These are phyloP conservation scores for Plectus sambesii DNA, from an alignment of 1,140 invertebrate genomes.

Conservation along the genomic window DNA sequence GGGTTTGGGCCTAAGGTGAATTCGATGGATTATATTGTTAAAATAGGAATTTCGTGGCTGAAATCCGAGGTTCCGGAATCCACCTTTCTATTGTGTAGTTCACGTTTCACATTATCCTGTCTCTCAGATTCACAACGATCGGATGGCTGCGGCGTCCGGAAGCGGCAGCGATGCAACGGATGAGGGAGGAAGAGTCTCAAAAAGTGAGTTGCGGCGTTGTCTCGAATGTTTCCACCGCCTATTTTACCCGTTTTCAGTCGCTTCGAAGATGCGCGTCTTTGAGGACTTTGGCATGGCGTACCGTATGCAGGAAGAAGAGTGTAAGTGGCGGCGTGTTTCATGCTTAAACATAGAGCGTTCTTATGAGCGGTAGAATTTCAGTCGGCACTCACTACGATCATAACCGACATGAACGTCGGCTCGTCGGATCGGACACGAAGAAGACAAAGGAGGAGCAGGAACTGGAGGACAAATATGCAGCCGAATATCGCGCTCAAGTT, in stretches of 20 bases:
- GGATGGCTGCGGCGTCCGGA: no score
- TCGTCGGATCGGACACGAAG: not conserved
- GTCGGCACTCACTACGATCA: not conserved
- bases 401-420: not conserved
- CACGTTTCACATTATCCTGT: no score
- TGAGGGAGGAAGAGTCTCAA: no score
- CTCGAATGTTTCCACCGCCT: no score
- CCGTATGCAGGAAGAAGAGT: conserved; percentile 5
- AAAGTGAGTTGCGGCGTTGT: no score
- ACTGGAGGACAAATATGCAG: not conserved
- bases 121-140: no score
- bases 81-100: no score
- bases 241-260: not conserved
- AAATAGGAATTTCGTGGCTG: no score
- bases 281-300: not conserved
- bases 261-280: not conserved
- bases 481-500: not conserved
- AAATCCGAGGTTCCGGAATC: no score
- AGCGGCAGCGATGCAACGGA: no score
- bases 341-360: not conserved
- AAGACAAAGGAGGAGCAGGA: not conserved
- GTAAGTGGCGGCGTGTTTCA: not conserved
- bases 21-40: no score
- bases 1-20: no score
- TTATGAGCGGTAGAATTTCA: not conserved